A percentile compares a stretch with the other conserved stretches of the same genome.
These are phyloP conservation scores for Brachynemurus nebulosus DNA, from an alignment of 2,888 invertebrate species.

Conservation along the genomic window DNA sequence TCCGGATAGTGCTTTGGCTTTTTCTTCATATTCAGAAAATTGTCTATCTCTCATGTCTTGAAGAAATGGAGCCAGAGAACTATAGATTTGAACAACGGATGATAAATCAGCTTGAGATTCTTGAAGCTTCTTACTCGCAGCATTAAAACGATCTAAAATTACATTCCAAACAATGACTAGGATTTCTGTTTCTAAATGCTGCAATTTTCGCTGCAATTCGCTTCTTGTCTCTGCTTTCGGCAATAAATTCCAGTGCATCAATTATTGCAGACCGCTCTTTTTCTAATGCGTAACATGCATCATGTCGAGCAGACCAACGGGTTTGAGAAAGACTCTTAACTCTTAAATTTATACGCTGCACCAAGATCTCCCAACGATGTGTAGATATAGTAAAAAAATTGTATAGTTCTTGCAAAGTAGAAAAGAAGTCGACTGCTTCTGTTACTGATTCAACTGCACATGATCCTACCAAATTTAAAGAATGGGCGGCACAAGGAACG, in stretches of 20 bases:
- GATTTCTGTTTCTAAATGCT: conserved; percentile 13
- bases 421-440: conserved; percentile 5
- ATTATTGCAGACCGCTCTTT: conserved; percentile 15
- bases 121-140: conserved; percentile 7
- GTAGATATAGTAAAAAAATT: conserved; percentile 8
- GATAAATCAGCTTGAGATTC: conserved; percentile 12
- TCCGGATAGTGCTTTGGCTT: conserved; percentile 12
- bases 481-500: conserved; percentile 7
- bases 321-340: conserved; percentile 8
- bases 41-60: conserved; percentile 13
- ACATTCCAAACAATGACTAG: conserved; percentile 12
- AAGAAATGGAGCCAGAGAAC: conserved; percentile 12
- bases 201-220: conserved; percentile 8
- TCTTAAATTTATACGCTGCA: conserved; percentile 4
- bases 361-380: conserved; percentile 9
- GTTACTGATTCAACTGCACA: conserved; percentile 2
- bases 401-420: conserved; percentile 4
- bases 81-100: conserved; percentile 9
- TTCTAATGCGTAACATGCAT: conserved; percentile 13
- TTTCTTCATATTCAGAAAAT: conserved; percentile 13
- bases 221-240: conserved; percentile 11
- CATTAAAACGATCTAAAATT: conserved; percentile 7
- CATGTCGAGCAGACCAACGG: conserved; percentile 17
- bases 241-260: conserved; percentile 13
- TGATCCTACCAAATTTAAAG: conserved; percentile 6